phyloP scores from a whole-genome alignment of 2,797 vertebrate genomes.

The Tadarida brasiliensis region DNA sequence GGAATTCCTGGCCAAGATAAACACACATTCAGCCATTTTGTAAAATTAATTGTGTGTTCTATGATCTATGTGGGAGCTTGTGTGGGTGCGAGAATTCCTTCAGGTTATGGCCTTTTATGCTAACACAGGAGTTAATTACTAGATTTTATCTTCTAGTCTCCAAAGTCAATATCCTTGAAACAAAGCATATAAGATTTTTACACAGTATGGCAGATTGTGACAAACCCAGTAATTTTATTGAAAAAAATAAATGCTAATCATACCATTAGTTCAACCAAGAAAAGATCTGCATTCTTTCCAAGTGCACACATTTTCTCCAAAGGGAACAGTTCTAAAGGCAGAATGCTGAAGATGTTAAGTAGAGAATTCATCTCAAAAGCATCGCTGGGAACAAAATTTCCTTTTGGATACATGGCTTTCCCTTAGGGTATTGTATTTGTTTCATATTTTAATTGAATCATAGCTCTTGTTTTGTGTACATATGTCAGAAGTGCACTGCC shows the following conservation, averaged over 20 bases:
- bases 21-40: slow-evolving; percentile 58
- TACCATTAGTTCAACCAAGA: slow-evolving; percentile 46
- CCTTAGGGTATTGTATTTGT: not conserved
- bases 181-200: slow-evolving; percentile 41
- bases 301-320: slow-evolving; percentile 30
- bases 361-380: not conserved
- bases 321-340: slow-evolving; percentile 16
- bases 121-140: slow-evolving; percentile 67
- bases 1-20: slow-evolving; percentile 62
- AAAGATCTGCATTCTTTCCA: slow-evolving; percentile 48
- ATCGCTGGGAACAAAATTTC: slow-evolving; percentile 58
- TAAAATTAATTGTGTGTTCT: slow-evolving; percentile 70
- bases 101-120: slow-evolving; percentile 55
- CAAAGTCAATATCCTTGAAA: slow-evolving; percentile 65
- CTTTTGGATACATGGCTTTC: not conserved
- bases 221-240: slow-evolving; percentile 39
- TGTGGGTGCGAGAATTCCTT: slow-evolving; percentile 61
- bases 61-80: slow-evolving; percentile 52
- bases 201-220: slow-evolving; percentile 11
- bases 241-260: not conserved
- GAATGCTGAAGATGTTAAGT: slow-evolving; percentile 52
- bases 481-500: slow-evolving; percentile 16
- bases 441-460: slow-evolving; percentile 6
- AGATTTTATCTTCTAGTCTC: slow-evolving; percentile 25
- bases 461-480: not conserved